Conservation (phyloP, 2,888 invertebrate species). For the Amphipoea oculea region DNA sequence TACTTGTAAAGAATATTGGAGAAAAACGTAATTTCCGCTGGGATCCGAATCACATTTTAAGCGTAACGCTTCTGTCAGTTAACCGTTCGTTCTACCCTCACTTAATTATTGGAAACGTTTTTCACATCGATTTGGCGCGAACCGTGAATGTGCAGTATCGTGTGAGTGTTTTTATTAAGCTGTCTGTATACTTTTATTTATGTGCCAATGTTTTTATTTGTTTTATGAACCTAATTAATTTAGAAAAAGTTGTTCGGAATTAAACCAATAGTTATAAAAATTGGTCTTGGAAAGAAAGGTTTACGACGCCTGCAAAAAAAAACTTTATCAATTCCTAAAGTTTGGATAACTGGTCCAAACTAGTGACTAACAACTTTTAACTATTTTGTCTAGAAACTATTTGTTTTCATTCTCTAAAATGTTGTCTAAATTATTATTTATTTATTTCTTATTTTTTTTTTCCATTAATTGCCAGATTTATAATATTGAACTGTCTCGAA, state of each 20-base stretch:
- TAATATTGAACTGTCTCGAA: conserved; percentile 19
- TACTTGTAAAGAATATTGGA: conserved; percentile 63
- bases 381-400: neutral
- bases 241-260: neutral
- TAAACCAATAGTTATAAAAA: neutral
- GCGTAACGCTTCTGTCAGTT: conserved; percentile 63
- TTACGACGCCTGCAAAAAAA: neutral
- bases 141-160: conserved; percentile 13
- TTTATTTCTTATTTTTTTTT: too few species aligned
- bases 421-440: neutral
- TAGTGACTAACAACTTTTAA: neutral
- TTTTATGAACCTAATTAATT: neutral
- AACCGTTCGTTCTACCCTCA: conserved; percentile 54
- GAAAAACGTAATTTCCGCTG: conserved; percentile 70
- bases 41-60: conserved; percentile 65
- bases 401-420: conserved; percentile 17
- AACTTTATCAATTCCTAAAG: neutral
- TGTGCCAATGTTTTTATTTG: neutral
- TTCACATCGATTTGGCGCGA: conserved; percentile 50
- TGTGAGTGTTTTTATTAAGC: conserved; percentile 21
- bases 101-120: conserved; percentile 66
- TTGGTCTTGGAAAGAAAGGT: neutral
- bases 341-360: neutral
- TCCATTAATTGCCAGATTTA: conserved; percentile 3
- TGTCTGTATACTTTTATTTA: conserved; percentile 3